These are phyloP conservation scores for Leucozona laternaria DNA, from an alignment of 2,888 invertebrate genomes.

Conservation along the genomic window DNA sequence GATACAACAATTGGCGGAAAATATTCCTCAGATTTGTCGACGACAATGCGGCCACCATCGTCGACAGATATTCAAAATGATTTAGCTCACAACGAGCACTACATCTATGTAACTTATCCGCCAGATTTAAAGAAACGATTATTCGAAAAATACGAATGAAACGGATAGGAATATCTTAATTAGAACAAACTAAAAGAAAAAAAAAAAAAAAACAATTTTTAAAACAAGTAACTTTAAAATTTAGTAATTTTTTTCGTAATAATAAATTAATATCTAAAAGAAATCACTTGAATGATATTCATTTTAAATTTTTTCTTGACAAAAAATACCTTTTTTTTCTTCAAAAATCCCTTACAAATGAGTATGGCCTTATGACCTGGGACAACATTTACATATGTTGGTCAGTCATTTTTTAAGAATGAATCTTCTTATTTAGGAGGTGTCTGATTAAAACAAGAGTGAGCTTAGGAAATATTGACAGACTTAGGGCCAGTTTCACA, in stretches of 20 bases:
- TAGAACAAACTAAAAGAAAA: constrained; percentile 3
- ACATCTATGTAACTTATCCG: constrained; percentile 94
- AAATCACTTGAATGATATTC: background rate
- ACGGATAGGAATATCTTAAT: background rate
- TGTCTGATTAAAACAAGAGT: too few relatives aligned
- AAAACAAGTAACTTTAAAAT: constrained; percentile 55
- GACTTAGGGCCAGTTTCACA: too few relatives aligned
- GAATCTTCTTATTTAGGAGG: too few relatives aligned
- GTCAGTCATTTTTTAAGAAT: too few relatives aligned
- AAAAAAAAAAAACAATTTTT: constrained; percentile 28
- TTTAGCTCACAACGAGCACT: constrained; percentile 88
- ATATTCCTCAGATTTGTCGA: constrained; percentile 66
- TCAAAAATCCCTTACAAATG: too few relatives aligned
- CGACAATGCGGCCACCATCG: constrained; percentile 81
- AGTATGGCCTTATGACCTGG: too few relatives aligned
- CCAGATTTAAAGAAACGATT: constrained; percentile 93
- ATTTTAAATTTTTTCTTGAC: too few relatives aligned
- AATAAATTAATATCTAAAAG: constrained; percentile 68
- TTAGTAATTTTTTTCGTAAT: constrained; percentile 74
- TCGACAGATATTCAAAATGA: constrained; percentile 84
- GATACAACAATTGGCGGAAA: constrained; percentile 76
- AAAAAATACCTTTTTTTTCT: too few relatives aligned
- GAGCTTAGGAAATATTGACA: too few relatives aligned
- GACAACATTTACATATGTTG: too few relatives aligned
- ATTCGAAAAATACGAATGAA: constrained; percentile 86